phyloP scores from a whole-genome alignment of 2,888 invertebrate species.

The Conistra vaccinii region DNA sequence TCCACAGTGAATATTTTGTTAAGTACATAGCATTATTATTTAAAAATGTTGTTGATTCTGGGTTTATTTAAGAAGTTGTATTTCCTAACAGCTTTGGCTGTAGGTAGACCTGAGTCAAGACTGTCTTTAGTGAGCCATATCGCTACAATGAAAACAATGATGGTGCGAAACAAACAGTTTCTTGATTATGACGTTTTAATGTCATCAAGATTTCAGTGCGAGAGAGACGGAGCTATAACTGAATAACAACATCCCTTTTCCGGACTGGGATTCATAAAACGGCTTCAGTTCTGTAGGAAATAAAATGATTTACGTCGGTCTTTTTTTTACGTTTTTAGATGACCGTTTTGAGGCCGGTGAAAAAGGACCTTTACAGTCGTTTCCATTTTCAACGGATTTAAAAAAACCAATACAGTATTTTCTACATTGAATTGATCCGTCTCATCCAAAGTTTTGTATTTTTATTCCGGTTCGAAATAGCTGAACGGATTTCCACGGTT shows the following conservation, averaged over 20 bases:
- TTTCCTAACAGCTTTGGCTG: neutral
- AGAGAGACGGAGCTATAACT: neutral
- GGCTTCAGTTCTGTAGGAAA: too few species aligned
- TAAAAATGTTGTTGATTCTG: slow-evolving; percentile 31
- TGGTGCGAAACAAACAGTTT: neutral
- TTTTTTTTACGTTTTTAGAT: neutral
- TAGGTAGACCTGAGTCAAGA: neutral
- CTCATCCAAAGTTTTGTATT: slow-evolving; percentile 42
- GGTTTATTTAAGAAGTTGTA: neutral
- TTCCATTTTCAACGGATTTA: slow-evolving; percentile 12
- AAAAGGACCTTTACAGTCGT: neutral
- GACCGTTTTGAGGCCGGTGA: neutral
- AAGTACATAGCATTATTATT: slow-evolving; percentile 64
- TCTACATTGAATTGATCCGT: slow-evolving; percentile 35
- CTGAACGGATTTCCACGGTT: slow-evolving; percentile 13
- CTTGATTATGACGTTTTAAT: neutral
- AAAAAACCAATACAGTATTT: slow-evolving; percentile 15
- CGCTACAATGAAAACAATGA: neutral
- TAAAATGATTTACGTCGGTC: neutral
- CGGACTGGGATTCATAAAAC: neutral
- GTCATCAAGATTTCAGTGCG: neutral
- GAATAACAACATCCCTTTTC: neutral
- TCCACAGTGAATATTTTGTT: slow-evolving; percentile 64
- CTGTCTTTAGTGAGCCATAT: too few species aligned
- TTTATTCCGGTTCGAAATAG: slow-evolving; percentile 39